Evolutionary conservation across 2,113 vertebrate genomes (phyloP).

Genomic region (Myxocyprinus asiaticus): DNA sequence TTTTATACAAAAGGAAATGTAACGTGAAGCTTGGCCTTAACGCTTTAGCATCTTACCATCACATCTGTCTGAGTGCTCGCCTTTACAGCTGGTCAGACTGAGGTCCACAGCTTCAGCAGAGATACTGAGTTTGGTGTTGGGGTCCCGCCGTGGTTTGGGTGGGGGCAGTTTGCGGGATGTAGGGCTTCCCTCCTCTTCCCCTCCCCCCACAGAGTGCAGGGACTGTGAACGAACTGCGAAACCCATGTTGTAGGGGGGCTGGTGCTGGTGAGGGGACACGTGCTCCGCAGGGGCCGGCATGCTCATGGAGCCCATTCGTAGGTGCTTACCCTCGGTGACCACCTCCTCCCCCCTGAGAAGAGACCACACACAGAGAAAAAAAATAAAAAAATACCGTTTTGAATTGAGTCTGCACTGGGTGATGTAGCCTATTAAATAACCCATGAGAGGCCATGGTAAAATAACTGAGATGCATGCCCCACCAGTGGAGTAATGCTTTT

Average conservation of each 20-base stretch:
- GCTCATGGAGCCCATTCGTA: slow-evolving; percentile 95
- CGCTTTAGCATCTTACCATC: slow-evolving; percentile 68
- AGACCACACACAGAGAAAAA: neutral
- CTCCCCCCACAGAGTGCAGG: slow-evolving; percentile 92
- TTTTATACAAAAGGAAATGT: too few relatives aligned
- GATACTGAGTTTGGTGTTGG: slow-evolving; percentile 95
- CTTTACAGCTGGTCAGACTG: slow-evolving; percentile 76
- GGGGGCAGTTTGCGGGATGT: slow-evolving; percentile 92
- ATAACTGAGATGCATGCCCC: too few relatives aligned
- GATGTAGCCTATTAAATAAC: too few relatives aligned
- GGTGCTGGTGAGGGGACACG: slow-evolving; percentile 66
- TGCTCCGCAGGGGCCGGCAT: slow-evolving; percentile 93
- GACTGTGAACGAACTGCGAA: slow-evolving; percentile 95
- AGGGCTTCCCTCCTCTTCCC: slow-evolving; percentile 88
- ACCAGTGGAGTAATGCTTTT: too few relatives aligned
- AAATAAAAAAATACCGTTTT: neutral
- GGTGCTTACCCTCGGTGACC: slow-evolving; percentile 87
- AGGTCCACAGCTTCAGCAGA: slow-evolving; percentile 95
- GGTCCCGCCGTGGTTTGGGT: slow-evolving; percentile 94
- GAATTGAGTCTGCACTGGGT: neutral
- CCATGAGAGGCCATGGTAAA: too few relatives aligned
- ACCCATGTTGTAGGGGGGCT: slow-evolving; percentile 81
- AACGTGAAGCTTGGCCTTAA: neutral
- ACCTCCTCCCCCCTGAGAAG: slow-evolving; percentile 84
- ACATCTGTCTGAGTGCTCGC: slow-evolving; percentile 76